phyloP scores from a whole-genome alignment of 2,797 vertebrate species.

The Xenopus petersii region DNA sequence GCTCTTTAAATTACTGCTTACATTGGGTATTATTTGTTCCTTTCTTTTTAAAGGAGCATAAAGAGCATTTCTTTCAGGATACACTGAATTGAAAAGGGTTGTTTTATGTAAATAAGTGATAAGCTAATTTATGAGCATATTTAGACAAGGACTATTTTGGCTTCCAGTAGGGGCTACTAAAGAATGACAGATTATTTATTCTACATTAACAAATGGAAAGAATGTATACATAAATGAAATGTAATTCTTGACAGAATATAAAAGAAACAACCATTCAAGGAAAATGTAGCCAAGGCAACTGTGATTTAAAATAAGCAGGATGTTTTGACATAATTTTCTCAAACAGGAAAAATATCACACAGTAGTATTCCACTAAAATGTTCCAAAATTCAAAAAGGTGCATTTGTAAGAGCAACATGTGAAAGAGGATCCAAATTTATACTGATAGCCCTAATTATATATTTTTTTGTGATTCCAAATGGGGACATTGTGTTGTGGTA shows the following conservation, averaged over 20 bases:
- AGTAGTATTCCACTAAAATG: slow-evolving; percentile 29
- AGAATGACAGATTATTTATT: slow-evolving; percentile 1
- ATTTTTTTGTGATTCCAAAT: no score
- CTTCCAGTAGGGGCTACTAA: slow-evolving; percentile 25
- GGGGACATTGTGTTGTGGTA: no score
- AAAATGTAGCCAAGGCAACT: slow-evolving; percentile 44
- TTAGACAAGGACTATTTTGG: neutral
- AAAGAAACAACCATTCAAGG: slow-evolving; percentile 35
- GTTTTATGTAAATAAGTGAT: neutral
- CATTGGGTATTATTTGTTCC: neutral
- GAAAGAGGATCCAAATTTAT: neutral
- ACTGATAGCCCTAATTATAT: no score
- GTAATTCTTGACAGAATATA: slow-evolving; percentile 22
- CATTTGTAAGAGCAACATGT: slow-evolving; percentile 17
- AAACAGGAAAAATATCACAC: slow-evolving; percentile 33
- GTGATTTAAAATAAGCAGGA: slow-evolving; percentile 36
- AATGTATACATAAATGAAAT: slow-evolving; percentile 9
- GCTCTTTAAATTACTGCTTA: neutral
- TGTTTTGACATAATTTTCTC: slow-evolving; percentile 35
- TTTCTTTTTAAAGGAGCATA: neutral
- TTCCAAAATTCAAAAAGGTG: slow-evolving; percentile 12
- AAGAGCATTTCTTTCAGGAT: neutral
- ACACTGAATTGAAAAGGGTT: no score
- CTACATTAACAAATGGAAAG: slow-evolving; percentile 14
- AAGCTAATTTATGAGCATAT: neutral